A percentile compares a stretch with the other conserved stretches of the same genome.
Conservation (phyloP, 2,113 vertebrate genomes). For the Sapajus apella region DNA sequence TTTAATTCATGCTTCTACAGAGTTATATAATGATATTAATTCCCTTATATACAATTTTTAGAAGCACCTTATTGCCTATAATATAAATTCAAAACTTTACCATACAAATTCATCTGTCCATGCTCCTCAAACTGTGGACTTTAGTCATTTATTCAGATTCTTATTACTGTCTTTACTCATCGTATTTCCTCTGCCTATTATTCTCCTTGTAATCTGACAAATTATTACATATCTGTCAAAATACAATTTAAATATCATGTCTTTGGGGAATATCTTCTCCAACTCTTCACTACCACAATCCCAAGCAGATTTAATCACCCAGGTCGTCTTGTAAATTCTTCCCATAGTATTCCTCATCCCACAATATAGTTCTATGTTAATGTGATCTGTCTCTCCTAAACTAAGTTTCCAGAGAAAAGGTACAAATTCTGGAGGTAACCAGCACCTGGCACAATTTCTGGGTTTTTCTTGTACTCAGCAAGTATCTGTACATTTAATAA, state of each 20-base stretch:
- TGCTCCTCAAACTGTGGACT: neutral
- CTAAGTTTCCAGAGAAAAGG: neutral
- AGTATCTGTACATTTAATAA: neutral
- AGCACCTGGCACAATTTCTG: neutral
- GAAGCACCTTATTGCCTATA: neutral
- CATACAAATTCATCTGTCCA: neutral
- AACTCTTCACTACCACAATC: neutral
- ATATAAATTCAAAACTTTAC: neutral
- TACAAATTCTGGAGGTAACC: neutral
- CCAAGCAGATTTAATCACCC: neutral
- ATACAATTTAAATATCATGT: neutral
- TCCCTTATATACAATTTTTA: neutral
- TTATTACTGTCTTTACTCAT: neutral
- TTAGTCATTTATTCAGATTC: neutral
- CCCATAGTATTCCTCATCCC: neutral
- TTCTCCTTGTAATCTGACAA: neutral
- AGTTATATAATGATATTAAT: neutral
- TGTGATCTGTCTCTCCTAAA: neutral
- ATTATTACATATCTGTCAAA: neutral
- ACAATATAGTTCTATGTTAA: neutral
- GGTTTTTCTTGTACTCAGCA: neutral
- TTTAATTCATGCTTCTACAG: neutral
- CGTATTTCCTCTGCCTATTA: neutral
- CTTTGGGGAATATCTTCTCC: neutral
- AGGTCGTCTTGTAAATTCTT: neutral